Percentiles rank a stretch among this genome's conserved stretches.
Evolutionary conservation across 2,888 invertebrate genomes (phyloP).

Genomic region (Mesorhabditis belari): DNA sequence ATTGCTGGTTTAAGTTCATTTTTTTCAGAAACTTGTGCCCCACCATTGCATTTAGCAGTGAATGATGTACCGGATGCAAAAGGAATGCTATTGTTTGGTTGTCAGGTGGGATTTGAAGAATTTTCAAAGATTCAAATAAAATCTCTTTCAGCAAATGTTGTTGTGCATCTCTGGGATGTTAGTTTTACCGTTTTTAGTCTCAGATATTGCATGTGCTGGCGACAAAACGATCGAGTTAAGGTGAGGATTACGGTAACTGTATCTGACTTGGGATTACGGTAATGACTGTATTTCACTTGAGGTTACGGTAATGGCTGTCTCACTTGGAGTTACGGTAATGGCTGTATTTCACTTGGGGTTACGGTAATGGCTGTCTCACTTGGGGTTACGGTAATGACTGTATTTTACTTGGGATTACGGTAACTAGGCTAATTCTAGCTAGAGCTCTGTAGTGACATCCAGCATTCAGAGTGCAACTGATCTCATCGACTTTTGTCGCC

Average conservation of each 20-base stretch:
- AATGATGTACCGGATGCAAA: conserved; percentile 14
- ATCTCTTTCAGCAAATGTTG: conserved; percentile 37
- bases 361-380: too few species aligned
- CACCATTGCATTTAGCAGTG: conserved; percentile 4
- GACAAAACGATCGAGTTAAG: conserved; percentile 24
- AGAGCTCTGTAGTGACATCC: too few species aligned
- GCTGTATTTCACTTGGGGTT: too few species aligned
- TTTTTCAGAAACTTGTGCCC: too few species aligned
- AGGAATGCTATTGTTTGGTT: conserved; percentile 12
- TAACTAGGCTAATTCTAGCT: background rate
- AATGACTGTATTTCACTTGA: too few species aligned
- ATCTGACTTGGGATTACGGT: too few species aligned
- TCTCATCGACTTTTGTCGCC: conserved; percentile 44
- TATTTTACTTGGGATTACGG: too few species aligned
- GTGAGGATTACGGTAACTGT: background rate
- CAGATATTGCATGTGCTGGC: conserved; percentile 39
- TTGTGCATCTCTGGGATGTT: conserved; percentile 43
- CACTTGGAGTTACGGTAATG: too few species aligned
- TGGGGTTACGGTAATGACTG: too few species aligned
- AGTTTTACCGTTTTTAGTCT: conserved; percentile 37
- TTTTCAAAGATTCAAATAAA: background rate
- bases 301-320: too few species aligned
- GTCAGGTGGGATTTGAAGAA: conserved; percentile 1
- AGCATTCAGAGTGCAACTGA: conserved; percentile 35
- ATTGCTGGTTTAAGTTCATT: too few species aligned